Base-by-base conservation (phyloP, 2,797 vertebrate genomes). In the Oophaga sylvatica region DNA sequence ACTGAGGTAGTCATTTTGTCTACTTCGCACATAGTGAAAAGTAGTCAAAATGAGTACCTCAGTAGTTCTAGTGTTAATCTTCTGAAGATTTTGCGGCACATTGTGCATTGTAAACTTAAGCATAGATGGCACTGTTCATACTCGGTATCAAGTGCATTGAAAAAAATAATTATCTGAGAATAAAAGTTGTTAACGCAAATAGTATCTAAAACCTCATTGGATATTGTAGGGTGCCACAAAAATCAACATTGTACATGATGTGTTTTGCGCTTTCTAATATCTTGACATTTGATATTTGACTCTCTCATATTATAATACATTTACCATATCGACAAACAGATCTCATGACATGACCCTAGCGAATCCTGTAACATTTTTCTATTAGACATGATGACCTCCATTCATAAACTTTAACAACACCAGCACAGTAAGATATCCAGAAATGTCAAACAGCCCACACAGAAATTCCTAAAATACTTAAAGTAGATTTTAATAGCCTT, bases 391-490 rank as follows among this genome's bases (percentile, higher is more conserved):
- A 10, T 89, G 88, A 79, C 80, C 88, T 73, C 80, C 84, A 86
- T 89, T 87, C 73, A 89, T 73, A 82, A 87, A 71, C 41, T 57
- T 48, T 45, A 68, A 80, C 68, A 81, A 79, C 84, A 87, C 86
- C 80, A 86, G 88, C 79, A 83, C 88, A 83, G 57, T 78, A 73
- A 83, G 75, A 87, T 63, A 86, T 70, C 19, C 80, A 83, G 84
- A 89, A 89, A 89, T 89, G 88, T 87, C 88, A 89, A 87, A 87
- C 88, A 83, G 56, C 88, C 88, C 75, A 89, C 88, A 80, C 88
- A 89, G 26, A 80, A 82, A 89, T 89, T 89, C 88, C 84, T 86
- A 56, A 87, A 89, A 89, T 89, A 86, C 80, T 83, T 86, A 68
- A 80, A 79, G 68, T 76, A 62, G 20, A 81, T 81, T 81, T 82